Conservation (phyloP, 2,888 invertebrate species). For the Electrophaes corylata region DNA sequence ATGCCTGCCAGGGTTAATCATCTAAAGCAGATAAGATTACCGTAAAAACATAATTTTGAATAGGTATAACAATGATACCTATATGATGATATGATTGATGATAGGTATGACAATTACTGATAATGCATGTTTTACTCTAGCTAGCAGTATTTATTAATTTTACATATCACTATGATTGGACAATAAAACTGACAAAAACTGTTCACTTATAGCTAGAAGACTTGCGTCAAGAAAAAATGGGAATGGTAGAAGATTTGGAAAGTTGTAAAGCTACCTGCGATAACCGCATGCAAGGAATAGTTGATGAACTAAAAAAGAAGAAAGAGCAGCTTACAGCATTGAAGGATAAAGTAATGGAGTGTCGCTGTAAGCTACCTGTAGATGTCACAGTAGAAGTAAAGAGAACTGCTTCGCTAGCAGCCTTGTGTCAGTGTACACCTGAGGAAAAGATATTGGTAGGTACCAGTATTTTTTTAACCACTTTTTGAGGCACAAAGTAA, state of each 20-base stretch:
- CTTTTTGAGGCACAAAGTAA: too few relatives aligned
- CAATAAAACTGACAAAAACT: too few relatives aligned
- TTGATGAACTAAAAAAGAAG: conserved; percentile 58
- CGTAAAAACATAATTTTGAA: too few relatives aligned
- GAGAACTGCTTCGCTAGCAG: conserved; percentile 72
- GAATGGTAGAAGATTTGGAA: conserved; percentile 62
- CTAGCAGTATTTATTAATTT: too few relatives aligned
- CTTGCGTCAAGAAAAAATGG: conserved; percentile 58
- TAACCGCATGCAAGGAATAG: conserved; percentile 49
- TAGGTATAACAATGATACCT: too few relatives aligned
- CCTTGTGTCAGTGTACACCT: conserved; percentile 64
- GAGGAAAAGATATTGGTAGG: conserved; percentile 58
- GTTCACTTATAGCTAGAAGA: conserved; percentile 53
- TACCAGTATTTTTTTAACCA: too few relatives aligned
- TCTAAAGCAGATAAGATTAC: too few relatives aligned
- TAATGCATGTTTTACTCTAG: too few relatives aligned
- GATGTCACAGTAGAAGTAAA: conserved; percentile 63
- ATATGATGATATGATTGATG: too few relatives aligned
- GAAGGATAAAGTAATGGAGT: conserved; percentile 60
- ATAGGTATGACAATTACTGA: too few relatives aligned
- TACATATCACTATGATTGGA: too few relatives aligned
- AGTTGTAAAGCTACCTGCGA: conserved; percentile 64
- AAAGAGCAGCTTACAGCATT: conserved; percentile 50
- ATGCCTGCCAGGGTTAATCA: too few relatives aligned
- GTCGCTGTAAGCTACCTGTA: conserved; percentile 67